phyloP scores from a whole-genome alignment of 2,797 vertebrate genomes.

The Chaenodraco wilsoni region DNA sequence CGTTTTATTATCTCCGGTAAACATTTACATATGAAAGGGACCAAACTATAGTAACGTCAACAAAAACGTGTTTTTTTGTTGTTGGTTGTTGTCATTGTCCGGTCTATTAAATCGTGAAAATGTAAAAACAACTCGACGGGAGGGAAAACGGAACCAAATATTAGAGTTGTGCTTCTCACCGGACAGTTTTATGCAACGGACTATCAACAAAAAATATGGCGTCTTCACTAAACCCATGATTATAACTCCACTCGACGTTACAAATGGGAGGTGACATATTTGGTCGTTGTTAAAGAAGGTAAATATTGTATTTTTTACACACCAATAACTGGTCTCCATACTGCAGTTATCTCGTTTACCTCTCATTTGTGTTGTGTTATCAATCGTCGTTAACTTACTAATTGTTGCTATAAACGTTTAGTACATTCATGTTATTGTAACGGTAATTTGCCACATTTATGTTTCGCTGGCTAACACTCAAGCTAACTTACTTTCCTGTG shows the following conservation, averaged over 20 bases:
- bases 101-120: neutral
- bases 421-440: fast-evolving
- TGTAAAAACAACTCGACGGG: neutral
- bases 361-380: neutral
- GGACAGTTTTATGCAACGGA: conserved; percentile 59
- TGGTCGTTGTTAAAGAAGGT: conserved; percentile 24
- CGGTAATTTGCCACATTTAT: fast-evolving
- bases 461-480: neutral
- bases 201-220: conserved; percentile 77
- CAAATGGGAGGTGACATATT: conserved; percentile 21
- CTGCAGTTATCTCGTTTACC: fast-evolving
- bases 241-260: neutral
- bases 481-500: conserved; percentile 12
- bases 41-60: neutral
- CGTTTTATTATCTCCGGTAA: neutral
- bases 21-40: neutral
- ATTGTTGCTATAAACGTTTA: neutral
- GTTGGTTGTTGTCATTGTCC: neutral
- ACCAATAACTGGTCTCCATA: fast-evolving
- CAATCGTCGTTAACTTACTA: neutral
- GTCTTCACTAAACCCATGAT: neutral
- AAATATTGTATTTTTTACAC: neutral
- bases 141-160: neutral
- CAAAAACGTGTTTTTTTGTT: neutral
- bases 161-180: conserved; percentile 35